phyloP scores from a whole-genome alignment of 2,113 vertebrate species.

The Sceloporus tristichus region DNA sequence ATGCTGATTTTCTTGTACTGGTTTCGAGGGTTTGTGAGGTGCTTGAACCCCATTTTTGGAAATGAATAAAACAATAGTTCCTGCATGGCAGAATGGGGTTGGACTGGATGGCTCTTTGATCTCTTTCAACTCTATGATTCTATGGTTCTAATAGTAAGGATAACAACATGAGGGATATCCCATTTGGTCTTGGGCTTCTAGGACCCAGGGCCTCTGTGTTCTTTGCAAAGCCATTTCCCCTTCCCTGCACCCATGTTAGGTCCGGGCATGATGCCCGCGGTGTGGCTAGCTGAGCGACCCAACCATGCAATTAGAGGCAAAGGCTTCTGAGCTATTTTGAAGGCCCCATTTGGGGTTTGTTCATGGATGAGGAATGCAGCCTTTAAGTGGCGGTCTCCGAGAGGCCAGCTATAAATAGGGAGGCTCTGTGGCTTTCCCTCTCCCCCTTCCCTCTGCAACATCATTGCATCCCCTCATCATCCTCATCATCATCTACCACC shows the following conservation, averaged over 20 bases:
- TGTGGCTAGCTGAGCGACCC: conserved; percentile 50
- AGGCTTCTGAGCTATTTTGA: conserved; percentile 76
- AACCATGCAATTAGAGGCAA: conserved; percentile 76
- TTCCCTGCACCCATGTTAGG: not conserved
- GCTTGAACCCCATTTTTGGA: too few relatives aligned
- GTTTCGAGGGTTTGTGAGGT: too few relatives aligned
- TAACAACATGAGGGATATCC: too few relatives aligned
- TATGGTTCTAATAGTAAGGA: too few relatives aligned
- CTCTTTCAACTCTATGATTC: too few relatives aligned
- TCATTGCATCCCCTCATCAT: conserved; percentile 36
- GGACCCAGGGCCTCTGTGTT: not conserved
- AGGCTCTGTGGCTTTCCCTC: not conserved
- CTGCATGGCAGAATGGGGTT: too few relatives aligned
- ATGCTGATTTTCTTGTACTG: too few relatives aligned
- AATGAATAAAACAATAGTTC: too few relatives aligned
- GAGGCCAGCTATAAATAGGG: conserved; percentile 78
- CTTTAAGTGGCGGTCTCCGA: conserved; percentile 74
- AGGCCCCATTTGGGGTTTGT: conserved; percentile 73
- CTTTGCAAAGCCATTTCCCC: conserved; percentile 32
- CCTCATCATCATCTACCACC: conserved; percentile 25
- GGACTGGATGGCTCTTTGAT: too few relatives aligned
- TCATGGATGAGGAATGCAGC: conserved; percentile 80
- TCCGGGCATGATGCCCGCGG: not conserved
- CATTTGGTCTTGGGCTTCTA: not conserved
- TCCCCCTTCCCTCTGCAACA: not conserved